Percentiles rank a stretch among this genome's conserved stretches.
Conservation (phyloP, 2,113 vertebrate genomes). For the Zootoca vivipara region DNA sequence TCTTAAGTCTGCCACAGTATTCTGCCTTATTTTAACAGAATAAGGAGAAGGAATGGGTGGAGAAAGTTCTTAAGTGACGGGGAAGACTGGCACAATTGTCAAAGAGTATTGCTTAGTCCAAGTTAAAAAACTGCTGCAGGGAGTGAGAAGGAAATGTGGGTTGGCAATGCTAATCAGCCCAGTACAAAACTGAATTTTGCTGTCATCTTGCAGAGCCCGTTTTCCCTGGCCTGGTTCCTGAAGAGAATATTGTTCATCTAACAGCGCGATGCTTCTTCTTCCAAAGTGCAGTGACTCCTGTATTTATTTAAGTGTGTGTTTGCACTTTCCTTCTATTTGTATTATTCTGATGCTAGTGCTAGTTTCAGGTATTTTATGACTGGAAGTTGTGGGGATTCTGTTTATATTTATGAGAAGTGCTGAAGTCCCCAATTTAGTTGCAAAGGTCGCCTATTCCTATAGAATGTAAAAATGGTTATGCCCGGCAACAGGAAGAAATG, state of each 20-base stretch:
- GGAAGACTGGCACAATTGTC: background rate
- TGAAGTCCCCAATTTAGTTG: constrained; percentile 53
- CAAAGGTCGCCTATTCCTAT: constrained; percentile 54
- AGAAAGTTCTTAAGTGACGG: too few species aligned
- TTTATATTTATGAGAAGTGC: constrained; percentile 55
- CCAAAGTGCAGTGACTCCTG: background rate
- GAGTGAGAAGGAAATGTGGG: background rate
- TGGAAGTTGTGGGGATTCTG: background rate
- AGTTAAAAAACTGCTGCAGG: background rate
- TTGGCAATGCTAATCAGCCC: background rate
- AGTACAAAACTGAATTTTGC: background rate
- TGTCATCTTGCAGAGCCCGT: background rate
- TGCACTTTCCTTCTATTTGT: background rate
- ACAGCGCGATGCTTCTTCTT: background rate
- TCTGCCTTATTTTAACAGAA: too few species aligned
- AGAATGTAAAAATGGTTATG: constrained; percentile 48
- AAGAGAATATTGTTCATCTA: background rate
- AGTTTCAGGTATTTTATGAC: background rate
- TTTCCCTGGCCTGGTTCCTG: background rate
- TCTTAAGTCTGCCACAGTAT: too few species aligned
- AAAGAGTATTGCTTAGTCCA: background rate
- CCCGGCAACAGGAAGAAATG: constrained; percentile 49
- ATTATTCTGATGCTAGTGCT: background rate
- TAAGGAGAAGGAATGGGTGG: too few species aligned
- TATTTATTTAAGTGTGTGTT: background rate